Percentiles rank a stretch among this genome's conserved stretches.
phyloP scores from a whole-genome alignment of 2,888 invertebrate genomes.

The Ichneumon xanthorius region DNA sequence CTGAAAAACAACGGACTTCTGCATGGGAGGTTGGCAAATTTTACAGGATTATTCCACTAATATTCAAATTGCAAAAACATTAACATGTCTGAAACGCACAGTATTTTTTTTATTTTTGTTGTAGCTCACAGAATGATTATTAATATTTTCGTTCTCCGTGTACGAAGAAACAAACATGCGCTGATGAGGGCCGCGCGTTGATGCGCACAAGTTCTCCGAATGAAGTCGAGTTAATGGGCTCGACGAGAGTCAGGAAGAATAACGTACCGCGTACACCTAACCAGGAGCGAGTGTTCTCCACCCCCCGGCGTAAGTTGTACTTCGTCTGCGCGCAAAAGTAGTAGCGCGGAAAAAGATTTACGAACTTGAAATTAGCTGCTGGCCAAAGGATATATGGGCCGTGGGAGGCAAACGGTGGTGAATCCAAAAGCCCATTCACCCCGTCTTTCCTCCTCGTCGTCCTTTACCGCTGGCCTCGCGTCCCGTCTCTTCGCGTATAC shows the following conservation, averaged over 20 bases:
- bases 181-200: background rate
- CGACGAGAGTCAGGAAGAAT: constrained; percentile 27
- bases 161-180: background rate
- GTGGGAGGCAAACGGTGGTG: constrained; percentile 15
- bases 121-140: background rate
- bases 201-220: constrained; percentile 22
- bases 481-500: background rate
- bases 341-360: constrained; percentile 43
- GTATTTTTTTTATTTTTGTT: background rate
- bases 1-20: background rate
- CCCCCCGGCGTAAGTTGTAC: constrained; percentile 20
- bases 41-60: background rate
- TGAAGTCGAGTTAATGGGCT: constrained; percentile 34
- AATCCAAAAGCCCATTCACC: constrained; percentile 24
- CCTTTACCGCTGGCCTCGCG: background rate
- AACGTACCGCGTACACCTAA: constrained; percentile 32
- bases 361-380: constrained; percentile 55
- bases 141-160: background rate
- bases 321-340: constrained; percentile 18
- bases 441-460: constrained; percentile 20
- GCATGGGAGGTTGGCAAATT: background rate
- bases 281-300: constrained; percentile 3
- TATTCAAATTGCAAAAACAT: background rate
- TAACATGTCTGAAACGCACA: background rate
- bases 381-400: constrained; percentile 34